A percentile compares a stretch with the other conserved stretches of the same genome.
Conservation (phyloP, 1,140 invertebrate genomes). For the Conus betulinus region DNA sequence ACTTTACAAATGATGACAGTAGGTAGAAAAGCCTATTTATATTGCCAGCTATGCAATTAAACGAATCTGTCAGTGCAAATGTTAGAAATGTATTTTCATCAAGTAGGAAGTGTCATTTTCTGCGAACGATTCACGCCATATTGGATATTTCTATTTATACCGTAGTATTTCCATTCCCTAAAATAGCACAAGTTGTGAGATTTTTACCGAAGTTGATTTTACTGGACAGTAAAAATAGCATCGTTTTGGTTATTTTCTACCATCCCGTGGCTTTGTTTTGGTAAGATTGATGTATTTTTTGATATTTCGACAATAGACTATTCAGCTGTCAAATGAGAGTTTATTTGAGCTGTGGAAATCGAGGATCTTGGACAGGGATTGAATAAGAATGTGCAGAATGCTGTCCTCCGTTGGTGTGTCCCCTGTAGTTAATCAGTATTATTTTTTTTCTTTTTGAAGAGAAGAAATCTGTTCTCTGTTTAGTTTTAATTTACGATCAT, state of each 20-base stretch:
- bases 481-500: neutral
- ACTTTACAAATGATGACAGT: neutral
- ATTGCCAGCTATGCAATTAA: neutral
- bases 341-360: neutral
- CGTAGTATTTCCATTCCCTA: constrained; percentile 69
- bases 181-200: constrained; percentile 68
- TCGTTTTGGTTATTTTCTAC: constrained; percentile 67
- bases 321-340: neutral
- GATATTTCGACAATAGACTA: neutral
- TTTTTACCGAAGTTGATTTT: constrained; percentile 65
- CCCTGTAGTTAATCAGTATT: neutral
- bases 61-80: neutral
- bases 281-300: constrained; percentile 53
- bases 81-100: neutral
- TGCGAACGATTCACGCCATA: constrained; percentile 52
- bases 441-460: neutral
- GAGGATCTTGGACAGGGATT: neutral
- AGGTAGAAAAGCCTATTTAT: neutral
- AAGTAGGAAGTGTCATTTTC: constrained; percentile 7
- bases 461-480: neutral
- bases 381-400: constrained; percentile 17
- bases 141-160: constrained; percentile 67
- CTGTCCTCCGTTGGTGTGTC: neutral
- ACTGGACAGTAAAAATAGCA: constrained; percentile 74
- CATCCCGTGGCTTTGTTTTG: constrained; percentile 60